phyloP scores from a whole-genome alignment of 2,113 vertebrate species.

The Turdus rufiventris region DNA sequence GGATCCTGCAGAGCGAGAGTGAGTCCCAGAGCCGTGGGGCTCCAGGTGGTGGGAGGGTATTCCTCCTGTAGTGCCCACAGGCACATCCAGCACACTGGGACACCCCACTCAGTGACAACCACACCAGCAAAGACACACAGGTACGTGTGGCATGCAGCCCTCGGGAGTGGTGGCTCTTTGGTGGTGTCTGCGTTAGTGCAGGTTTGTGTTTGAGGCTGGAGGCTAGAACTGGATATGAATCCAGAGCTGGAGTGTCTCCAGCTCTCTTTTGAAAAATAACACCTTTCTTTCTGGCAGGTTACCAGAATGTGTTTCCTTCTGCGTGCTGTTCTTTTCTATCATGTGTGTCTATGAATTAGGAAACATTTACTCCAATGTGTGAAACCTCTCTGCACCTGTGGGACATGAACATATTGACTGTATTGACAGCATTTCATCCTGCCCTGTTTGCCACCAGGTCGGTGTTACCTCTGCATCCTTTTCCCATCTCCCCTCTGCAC shows the following conservation, averaged over 20 bases:
- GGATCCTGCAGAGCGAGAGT: background rate
- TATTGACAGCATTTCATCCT: background rate
- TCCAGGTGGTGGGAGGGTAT: background rate
- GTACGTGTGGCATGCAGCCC: rapidly evolving
- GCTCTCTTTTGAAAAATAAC: background rate
- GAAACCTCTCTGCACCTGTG: background rate
- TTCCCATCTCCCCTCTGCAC: background rate
- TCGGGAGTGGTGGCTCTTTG: background rate
- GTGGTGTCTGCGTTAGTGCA: background rate
- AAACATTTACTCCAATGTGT: background rate
- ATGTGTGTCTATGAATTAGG: background rate
- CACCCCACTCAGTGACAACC: background rate
- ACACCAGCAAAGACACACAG: rapidly evolving
- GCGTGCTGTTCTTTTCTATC: background rate
- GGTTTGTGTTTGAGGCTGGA: background rate
- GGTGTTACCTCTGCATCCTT: background rate
- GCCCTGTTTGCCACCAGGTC: rapidly evolving
- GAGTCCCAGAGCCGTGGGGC: background rate
- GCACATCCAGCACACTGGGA: background rate
- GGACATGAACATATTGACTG: background rate
- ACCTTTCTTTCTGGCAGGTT: background rate
- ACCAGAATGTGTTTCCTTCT: background rate
- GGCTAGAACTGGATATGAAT: background rate
- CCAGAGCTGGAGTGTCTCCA: background rate
- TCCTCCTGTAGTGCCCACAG: background rate